Conservation (phyloP, 2,113 vertebrate species). For the Murina feae region DNA sequence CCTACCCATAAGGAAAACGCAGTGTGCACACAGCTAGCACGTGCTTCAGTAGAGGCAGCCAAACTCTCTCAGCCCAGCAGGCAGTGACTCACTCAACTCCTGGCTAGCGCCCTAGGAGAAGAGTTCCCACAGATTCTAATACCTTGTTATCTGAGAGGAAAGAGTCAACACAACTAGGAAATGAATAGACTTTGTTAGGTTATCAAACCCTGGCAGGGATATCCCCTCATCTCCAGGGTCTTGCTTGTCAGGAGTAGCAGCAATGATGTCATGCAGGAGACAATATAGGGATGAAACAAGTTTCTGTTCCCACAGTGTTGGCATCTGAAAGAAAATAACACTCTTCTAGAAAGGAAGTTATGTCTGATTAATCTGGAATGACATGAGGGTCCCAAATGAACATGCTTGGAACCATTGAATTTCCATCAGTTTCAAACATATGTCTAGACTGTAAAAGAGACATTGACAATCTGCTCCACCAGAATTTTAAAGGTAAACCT, state of each 20-base stretch:
- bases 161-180: conserved; percentile 37
- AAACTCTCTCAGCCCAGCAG: neutral
- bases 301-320: conserved; percentile 44
- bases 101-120: neutral
- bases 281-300: neutral
- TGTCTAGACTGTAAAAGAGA: neutral
- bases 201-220: conserved; percentile 24
- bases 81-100: neutral
- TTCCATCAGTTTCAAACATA: neutral
- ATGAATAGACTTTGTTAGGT: neutral
- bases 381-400: neutral
- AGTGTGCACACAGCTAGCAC: neutral
- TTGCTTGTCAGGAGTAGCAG: conserved; percentile 24
- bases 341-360: conserved; percentile 8
- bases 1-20: neutral
- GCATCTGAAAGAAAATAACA: conserved; percentile 45
- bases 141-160: conserved; percentile 13
- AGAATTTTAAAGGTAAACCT: neutral
- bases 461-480: neutral
- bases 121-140: neutral
- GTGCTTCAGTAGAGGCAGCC: neutral
- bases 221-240: neutral
- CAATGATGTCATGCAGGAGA: conserved; percentile 37
- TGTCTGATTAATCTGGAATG: neutral
- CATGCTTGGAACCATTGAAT: neutral